Base-by-base conservation (phyloP, 2,888 invertebrate species). In the Himalopsyche anomala region DNA sequence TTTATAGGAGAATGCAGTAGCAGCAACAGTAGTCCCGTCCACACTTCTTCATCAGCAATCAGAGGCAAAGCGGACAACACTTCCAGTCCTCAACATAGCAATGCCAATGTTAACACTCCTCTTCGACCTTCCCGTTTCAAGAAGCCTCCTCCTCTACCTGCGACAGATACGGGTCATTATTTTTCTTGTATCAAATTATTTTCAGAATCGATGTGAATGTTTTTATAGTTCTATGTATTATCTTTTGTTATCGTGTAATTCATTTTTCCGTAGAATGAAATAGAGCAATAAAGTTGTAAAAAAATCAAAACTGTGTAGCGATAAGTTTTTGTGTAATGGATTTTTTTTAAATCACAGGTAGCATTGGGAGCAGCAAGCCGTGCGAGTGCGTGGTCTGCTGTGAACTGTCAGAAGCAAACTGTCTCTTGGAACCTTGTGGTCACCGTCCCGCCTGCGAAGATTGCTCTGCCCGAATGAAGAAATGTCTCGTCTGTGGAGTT, bases 391-490 rank as follows among this genome's bases (percentile, higher is more conserved):
- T 95, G 83, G 95, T 97, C 5, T 97, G 97, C 90, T 95, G 95
- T 69, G 96, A 96, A 90, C 91, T 94, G 80, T 93, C 95, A 5
- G 94, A 94, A 88, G 92, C 95, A 87, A 93, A 93, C 89, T 95
- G 96, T 5, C 92, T 92, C 84, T 94, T 97, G 90, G 95, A 95
- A 90, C 96, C 97, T 0, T 97, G 97, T 90, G 94, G 94, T 83
- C 96, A 97, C 91, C 94, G 94, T 89, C 94, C 96, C 5, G 95
- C 95, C 0, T 97, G 97, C 90, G 95, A 94, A 89, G 96, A 96
- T 88, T 97, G 97, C 90, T 95, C 96, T 82, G 92, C 95, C 19
- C 93, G 96, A 84, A 96, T 97, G 95, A 96, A 96, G 90, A 96
- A 96, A 91, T 96, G 96, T 90, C 91, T 96, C 54, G 92, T 94